Evolutionary conservation across 92 coral and sea anemone genomes (phyloP).

Genomic region (Siderastrea siderea): DNA sequence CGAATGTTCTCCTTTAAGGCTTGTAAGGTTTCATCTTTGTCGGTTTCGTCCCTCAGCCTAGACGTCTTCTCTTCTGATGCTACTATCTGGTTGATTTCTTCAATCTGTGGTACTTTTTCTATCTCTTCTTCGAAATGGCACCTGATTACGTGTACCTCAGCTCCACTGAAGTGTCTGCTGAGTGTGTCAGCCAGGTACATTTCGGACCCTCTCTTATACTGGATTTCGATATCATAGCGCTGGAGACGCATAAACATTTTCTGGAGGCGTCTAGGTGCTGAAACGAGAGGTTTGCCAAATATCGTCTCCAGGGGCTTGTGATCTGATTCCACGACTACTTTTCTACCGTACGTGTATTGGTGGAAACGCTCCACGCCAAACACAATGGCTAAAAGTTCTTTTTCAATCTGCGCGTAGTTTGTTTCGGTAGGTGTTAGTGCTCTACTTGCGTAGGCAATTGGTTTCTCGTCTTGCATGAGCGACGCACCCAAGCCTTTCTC

Average conservation of each 20-base stretch:
- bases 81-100: slow-evolving; percentile 36
- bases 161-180: slow-evolving; percentile 31
- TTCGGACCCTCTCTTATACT: slow-evolving; percentile 30
- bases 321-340: slow-evolving; percentile 12
- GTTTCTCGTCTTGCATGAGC: slow-evolving; percentile 32
- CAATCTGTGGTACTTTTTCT: not conserved
- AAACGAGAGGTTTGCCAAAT: slow-evolving; percentile 33
- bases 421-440: slow-evolving; percentile 41
- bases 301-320: slow-evolving; percentile 51
- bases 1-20: too few species aligned
- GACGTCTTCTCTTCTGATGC: slow-evolving; percentile 26
- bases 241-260: slow-evolving; percentile 32
- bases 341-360: slow-evolving; percentile 40
- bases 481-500: slow-evolving; percentile 34
- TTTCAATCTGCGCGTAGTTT: slow-evolving; percentile 54
- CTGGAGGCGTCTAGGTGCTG: slow-evolving; percentile 46
- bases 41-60: too few species aligned
- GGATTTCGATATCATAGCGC: slow-evolving; percentile 14
- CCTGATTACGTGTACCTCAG: not conserved
- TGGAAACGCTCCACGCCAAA: slow-evolving; percentile 41
- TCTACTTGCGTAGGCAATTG: slow-evolving; percentile 39
- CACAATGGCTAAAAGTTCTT: slow-evolving; percentile 32
- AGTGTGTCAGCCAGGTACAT: slow-evolving; percentile 54
- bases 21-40: too few species aligned
- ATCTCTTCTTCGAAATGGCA: slow-evolving; percentile 16